phyloP scores from a whole-genome alignment of 2,888 invertebrate species.

The Prenolepis imparis region DNA sequence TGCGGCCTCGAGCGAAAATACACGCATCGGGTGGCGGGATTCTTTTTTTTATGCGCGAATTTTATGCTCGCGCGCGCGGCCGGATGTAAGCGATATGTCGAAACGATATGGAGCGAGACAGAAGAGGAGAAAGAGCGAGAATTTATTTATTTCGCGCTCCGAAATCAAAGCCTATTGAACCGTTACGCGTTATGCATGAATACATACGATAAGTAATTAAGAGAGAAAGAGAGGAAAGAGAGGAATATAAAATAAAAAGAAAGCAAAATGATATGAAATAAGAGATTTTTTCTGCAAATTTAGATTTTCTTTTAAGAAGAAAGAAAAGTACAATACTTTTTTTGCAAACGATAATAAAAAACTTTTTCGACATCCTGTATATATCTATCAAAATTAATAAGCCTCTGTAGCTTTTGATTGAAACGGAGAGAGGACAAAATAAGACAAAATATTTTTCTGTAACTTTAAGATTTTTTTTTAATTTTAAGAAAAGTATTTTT shows the following conservation, averaged over 20 bases:
- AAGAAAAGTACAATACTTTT: neutral
- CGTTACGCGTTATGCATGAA: slow-evolving; percentile 4
- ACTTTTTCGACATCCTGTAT: neutral
- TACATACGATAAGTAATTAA: neutral
- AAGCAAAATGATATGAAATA: neutral
- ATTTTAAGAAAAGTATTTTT: neutral
- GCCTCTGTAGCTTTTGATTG: neutral
- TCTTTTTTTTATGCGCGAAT: slow-evolving; percentile 20
- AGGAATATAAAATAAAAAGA: neutral
- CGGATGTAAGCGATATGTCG: neutral
- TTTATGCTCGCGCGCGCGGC: neutral
- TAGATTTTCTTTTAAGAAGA: neutral
- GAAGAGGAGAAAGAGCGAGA: neutral
- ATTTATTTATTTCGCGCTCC: neutral
- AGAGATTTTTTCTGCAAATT: neutral
- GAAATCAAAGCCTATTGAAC: slow-evolving; percentile 7
- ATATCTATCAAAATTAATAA: neutral
- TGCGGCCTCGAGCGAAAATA: slow-evolving; percentile 54
- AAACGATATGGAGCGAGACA: neutral
- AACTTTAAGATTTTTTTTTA: neutral
- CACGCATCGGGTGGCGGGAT: neutral
- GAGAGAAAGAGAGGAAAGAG: neutral
- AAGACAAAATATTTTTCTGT: neutral
- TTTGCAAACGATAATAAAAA: neutral
- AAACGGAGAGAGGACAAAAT: neutral